Evolutionary conservation across 1,140 invertebrate species (phyloP), one percentile per base, ranked within the genome.

Genomic region (Solenopsis invicta): DNA sequence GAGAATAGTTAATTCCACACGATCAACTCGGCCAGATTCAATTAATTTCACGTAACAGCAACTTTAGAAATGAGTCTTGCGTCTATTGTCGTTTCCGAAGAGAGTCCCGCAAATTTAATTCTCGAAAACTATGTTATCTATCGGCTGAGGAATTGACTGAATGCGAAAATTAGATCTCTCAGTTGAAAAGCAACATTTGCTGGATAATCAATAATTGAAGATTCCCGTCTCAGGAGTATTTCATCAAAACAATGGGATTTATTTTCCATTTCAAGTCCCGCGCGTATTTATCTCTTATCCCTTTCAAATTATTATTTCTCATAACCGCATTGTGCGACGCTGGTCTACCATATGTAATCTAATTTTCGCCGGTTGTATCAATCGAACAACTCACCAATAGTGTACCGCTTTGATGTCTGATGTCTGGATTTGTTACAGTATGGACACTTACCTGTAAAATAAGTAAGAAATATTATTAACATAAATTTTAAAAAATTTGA

Each of bases 11-110:
- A 81, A 69, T 81, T 81, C n/a, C 37, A 69, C 77, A 37, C 16
- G 77, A 52, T 54, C n/a, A 52, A 81, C 37, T 56, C 16, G n/a
- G 8, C 9, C 45, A 48, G 61, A 59, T 81, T 81, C 66, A 18
- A 81, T 81, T 71, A 81, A 81, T 81, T 71, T 71, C 3, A 56
- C 78, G 18, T 71, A 41, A 71, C 66, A 71, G 64, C 34, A 67
- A 71, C 66, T 81, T 71, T 50, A 81, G 66, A 81, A 81, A 59
- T 56, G 34, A 21, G 21, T 81, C 78, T 59, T 34, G 34, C 66
- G 34, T 71, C 50, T 81, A 71, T 81, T 56, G 52, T 71, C 50
- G 59, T 59, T 56, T 81, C 50, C 37, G 18, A 56, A 54, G 21
- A 69, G 6, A 69, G 37, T 56, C 21, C 34, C 37, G 64, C 64